Evolutionary conservation across 2,797 vertebrate genomes (phyloP).

Genomic region (Urosaurus nigricauda): DNA sequence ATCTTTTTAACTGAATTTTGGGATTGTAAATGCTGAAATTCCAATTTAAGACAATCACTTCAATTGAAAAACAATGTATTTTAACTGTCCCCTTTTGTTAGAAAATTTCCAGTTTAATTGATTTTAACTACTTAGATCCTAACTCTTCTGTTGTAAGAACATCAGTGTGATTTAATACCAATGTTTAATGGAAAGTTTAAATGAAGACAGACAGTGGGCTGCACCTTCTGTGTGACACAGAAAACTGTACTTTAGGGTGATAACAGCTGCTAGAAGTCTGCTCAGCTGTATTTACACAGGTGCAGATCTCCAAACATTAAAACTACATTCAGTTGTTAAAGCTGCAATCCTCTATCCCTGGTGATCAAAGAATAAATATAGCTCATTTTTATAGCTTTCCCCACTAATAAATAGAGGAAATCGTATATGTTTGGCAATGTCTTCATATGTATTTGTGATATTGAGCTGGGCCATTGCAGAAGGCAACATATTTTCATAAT

Average conservation of each 20-base stretch:
- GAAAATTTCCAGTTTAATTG: no score
- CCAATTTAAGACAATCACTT: no score
- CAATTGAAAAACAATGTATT: no score
- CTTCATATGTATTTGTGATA: background rate
- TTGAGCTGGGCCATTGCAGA: background rate
- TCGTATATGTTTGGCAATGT: background rate
- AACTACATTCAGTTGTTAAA: background rate
- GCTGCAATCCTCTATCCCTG: background rate
- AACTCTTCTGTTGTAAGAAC: no score
- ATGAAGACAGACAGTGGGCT: background rate
- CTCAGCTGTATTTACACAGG: background rate
- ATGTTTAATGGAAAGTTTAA: background rate
- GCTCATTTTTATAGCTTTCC: background rate
- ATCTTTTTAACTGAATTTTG: no score
- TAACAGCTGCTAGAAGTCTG: background rate
- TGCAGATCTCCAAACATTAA: background rate
- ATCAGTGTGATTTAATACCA: background rate
- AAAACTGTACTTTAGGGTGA: background rate
- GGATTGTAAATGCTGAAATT: no score
- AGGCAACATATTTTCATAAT: background rate
- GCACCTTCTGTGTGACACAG: background rate
- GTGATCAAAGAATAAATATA: conserved; percentile 7
- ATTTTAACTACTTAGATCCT: no score
- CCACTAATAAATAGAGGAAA: background rate
- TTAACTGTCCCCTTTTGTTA: no score